Base-by-base conservation (phyloP, 1,140 invertebrate genomes). In the Trichonephila clavipes region DNA sequence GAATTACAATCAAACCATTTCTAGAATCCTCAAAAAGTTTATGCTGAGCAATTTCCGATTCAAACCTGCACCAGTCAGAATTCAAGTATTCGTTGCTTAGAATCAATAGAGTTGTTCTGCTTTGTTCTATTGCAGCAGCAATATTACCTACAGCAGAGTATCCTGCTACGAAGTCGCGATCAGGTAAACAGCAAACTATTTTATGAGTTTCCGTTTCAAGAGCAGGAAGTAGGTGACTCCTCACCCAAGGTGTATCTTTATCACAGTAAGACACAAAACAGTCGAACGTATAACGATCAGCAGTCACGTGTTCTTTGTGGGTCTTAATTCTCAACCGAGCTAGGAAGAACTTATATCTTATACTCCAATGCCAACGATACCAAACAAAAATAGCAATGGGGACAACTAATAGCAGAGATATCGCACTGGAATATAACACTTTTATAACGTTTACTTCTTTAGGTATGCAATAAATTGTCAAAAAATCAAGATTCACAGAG, bases 41-140 rank as follows among this genome's bases (percentile, higher is more conserved):
- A 59, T 83, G 51, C 16, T 94, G 81, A 1, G 94, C 94, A 10
- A 93, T 94, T 28, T 89, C 44, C 1, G 92, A 40, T 44, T 95
- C 95, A 90, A 95, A 95, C 44, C 94, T 89, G 92, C 95, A 95
- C 95, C 95, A 95, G 24, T 94, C 83, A 61, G 94, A 95, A 66
- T 92, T 86, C 14, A 94, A 83, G 69, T 95, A 95, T 16, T 91
- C 90, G 21, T 94, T 94, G 24, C 95, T 94, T 40, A 95, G 40
- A 14, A 95, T 86, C 16, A 95, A 44, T 34, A 95, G 21, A 19
- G 95, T 94, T 44, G 94, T 94, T 66, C 94, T 88, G 72, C 95
- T 95, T 61, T 62, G 72, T 16, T 95, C 93, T 58, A 95, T 95
- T 40, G 90, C 91, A 18, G 95, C 88, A 5, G 94, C 81, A 81